These are phyloP conservation scores for Datnioides undecimradiatus DNA, from an alignment of 2,113 vertebrate genomes.

Conservation along the genomic window DNA sequence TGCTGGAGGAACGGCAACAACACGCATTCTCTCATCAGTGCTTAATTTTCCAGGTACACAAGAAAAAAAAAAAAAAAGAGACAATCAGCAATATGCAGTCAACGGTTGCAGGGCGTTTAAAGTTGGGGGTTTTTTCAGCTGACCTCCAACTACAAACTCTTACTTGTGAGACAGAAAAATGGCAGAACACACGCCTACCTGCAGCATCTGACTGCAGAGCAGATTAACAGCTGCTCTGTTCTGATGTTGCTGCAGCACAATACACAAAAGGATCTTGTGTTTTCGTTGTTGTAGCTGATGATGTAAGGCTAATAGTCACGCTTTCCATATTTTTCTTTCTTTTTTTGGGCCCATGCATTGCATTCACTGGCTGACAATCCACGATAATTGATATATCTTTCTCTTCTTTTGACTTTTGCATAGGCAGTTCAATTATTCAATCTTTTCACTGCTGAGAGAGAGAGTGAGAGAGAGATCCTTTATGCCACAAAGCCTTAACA, in stretches of 20 bases:
- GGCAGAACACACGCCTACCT: conserved; percentile 36
- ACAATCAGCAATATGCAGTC: conserved; percentile 55
- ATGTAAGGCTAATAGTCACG: conserved; percentile 45
- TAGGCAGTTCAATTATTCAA: conserved; percentile 69
- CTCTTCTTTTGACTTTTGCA: conserved; percentile 38
- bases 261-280: conserved; percentile 11
- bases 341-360: conserved; percentile 1
- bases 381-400: conserved; percentile 65
- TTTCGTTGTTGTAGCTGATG: conserved; percentile 53
- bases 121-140: conserved; percentile 23
- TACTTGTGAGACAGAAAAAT: conserved; percentile 8
- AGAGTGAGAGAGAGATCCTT: conserved; percentile 41
- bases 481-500: conserved; percentile 55
- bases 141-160: conserved; percentile 51
- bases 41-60: conserved; percentile 36
- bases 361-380: conserved; percentile 54
- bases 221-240: conserved; percentile 39
- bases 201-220: conserved; percentile 19
- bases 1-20: conserved; percentile 26
- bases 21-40: conserved; percentile 3
- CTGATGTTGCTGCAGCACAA: conserved; percentile 17
- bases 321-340: background rate
- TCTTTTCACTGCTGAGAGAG: conserved; percentile 30
- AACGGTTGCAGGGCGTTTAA: conserved; percentile 39
- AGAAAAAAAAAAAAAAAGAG: background rate